phyloP scores from a whole-genome alignment of 1,140 invertebrate genomes.

The Brachionus calyciflorus region DNA sequence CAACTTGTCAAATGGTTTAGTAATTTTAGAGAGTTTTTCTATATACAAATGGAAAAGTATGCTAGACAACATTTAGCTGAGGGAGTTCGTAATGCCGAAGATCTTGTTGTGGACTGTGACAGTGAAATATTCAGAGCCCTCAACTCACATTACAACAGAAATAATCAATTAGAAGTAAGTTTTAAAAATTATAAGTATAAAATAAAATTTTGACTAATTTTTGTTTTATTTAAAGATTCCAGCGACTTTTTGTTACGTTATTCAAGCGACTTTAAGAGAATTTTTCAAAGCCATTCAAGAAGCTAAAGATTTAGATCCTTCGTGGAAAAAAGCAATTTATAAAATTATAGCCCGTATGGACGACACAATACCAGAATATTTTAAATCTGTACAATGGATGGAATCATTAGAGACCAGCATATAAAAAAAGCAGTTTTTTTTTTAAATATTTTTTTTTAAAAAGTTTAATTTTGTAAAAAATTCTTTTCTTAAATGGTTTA shows the following conservation, averaged over 20 bases:
- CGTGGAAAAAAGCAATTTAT: slow-evolving; percentile 99
- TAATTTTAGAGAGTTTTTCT: slow-evolving; percentile 99
- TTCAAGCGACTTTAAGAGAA: slow-evolving; percentile 92
- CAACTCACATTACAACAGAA: slow-evolving; percentile 98
- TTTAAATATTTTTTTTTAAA: slow-evolving; percentile 5
- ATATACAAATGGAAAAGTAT: slow-evolving; percentile 99
- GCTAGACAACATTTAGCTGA: slow-evolving; percentile 93
- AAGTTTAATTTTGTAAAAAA: too few relatives aligned
- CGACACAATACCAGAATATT: slow-evolving; percentile 96
- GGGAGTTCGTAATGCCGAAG: slow-evolving; percentile 85
- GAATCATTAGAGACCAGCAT: slow-evolving; percentile 74
- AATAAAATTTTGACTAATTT: not conserved
- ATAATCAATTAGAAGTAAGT: slow-evolving; percentile 98
- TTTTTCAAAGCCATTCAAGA: slow-evolving; percentile 95
- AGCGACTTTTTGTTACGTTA: slow-evolving; percentile 88
- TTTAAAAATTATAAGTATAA: not conserved
- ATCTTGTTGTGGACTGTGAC: slow-evolving; percentile 86
- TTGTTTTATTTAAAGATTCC: slow-evolving; percentile 80
- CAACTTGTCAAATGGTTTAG: slow-evolving; percentile 99
- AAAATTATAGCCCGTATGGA: slow-evolving; percentile 98
- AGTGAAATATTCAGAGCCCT: slow-evolving; percentile 95
- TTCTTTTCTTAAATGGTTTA: slow-evolving; percentile 29
- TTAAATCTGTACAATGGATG: slow-evolving; percentile 98
- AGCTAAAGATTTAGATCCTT: slow-evolving; percentile 93
- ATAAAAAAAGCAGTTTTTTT: slow-evolving; percentile 32